Conservation (phyloP, 2,888 invertebrate species). For the Drosophila nigricruria region DNA sequence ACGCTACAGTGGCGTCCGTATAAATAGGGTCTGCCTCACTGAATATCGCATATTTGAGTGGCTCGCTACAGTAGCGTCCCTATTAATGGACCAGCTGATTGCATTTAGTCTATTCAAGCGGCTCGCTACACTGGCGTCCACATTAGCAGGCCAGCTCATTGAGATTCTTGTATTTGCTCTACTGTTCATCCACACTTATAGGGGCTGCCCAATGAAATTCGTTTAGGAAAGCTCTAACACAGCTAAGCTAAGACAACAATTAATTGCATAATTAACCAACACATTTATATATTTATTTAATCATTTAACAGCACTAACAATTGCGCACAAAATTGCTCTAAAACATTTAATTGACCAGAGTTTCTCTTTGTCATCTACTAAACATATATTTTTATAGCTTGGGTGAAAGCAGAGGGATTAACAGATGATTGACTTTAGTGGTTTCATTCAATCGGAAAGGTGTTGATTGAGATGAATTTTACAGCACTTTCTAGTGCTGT, state of each 20-base stretch:
- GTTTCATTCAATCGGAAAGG: slow-evolving; percentile 30
- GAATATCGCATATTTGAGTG: background rate
- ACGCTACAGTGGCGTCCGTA: slow-evolving; percentile 21
- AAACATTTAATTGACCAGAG: slow-evolving; percentile 78
- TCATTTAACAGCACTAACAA: slow-evolving; percentile 72
- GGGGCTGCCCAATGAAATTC: slow-evolving; percentile 13
- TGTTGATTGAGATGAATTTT: slow-evolving; percentile 17
- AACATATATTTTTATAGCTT: slow-evolving; percentile 23
- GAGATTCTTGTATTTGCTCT: background rate
- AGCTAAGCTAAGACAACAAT: slow-evolving; percentile 46
- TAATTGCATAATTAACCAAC: slow-evolving; percentile 22
- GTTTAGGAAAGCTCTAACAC: slow-evolving; percentile 44
- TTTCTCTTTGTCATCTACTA: slow-evolving; percentile 63
- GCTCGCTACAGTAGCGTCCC: slow-evolving; percentile 2
- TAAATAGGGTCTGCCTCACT: background rate
- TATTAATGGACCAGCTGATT: background rate
- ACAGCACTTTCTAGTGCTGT: too few relatives aligned
- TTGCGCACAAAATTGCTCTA: slow-evolving; percentile 77
- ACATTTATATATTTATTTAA: slow-evolving; percentile 31
- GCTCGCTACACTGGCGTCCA: slow-evolving; percentile 24
- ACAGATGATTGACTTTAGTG: slow-evolving; percentile 61
- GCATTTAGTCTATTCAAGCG: background rate
- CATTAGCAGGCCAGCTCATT: background rate
- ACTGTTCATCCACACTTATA: slow-evolving; percentile 16
- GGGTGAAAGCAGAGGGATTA: slow-evolving; percentile 50